These are phyloP conservation scores for Gerris buenoi DNA, from an alignment of 1,140 invertebrate species.

Conservation along the genomic window DNA sequence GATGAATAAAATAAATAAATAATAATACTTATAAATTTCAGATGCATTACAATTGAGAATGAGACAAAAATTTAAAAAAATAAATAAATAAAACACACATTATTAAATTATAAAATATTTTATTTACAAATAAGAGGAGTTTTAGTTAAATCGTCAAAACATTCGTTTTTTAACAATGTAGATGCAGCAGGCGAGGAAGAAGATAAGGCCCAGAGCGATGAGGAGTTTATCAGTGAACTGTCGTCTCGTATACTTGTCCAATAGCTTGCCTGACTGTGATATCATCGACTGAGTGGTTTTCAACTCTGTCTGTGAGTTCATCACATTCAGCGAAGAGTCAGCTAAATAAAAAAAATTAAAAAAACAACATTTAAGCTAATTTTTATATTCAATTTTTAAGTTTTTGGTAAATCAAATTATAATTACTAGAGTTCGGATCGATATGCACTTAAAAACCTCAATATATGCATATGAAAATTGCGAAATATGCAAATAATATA, in stretches of 20 bases:
- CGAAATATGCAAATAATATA: too few relatives aligned
- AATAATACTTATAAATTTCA: too few relatives aligned
- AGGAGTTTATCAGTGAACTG: conserved; percentile 91
- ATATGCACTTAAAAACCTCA: too few relatives aligned
- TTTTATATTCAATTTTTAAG: too few relatives aligned
- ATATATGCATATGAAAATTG: too few relatives aligned
- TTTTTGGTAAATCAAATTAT: too few relatives aligned
- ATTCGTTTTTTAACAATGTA: conserved; percentile 83
- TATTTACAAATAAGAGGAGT: not conserved
- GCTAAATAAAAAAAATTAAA: conserved; percentile 35
- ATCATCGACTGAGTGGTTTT: conserved; percentile 72
- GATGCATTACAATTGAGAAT: too few relatives aligned
- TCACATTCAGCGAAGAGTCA: conserved; percentile 33
- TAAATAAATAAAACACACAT: too few relatives aligned
- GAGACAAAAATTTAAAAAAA: too few relatives aligned
- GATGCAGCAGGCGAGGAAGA: conserved; percentile 80
- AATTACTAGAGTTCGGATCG: too few relatives aligned
- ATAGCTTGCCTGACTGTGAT: conserved; percentile 69
- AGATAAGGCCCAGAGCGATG: conserved; percentile 73
- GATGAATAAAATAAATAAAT: too few relatives aligned
- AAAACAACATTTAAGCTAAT: too few relatives aligned
- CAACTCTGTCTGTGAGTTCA: conserved; percentile 65
- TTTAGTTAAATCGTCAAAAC: conserved; percentile 40
- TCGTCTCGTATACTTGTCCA: conserved; percentile 83
- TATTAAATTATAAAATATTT: not conserved